Evolutionary conservation across 2,797 vertebrate genomes (phyloP), one percentile per base, ranked within the genome.

Genomic region (Manis pentadactyla): DNA sequence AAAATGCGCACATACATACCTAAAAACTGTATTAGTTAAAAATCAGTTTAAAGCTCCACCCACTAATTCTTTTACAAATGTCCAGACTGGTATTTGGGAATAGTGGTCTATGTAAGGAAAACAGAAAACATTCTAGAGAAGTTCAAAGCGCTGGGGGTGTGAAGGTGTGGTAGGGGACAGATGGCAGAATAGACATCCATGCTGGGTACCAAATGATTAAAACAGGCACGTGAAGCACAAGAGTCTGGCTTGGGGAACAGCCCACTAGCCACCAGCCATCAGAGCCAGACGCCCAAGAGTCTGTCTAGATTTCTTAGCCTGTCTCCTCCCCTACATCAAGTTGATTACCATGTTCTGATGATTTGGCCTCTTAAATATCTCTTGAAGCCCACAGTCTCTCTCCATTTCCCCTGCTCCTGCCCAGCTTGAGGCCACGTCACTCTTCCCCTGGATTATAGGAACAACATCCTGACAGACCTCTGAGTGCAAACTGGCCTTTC

Each of bases 41-140:
- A 63, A 57, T 57, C 64, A 87, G n/a, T 61, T 87, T 63, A 51
- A 93, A 85, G 57, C 46, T 81, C 11, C 21, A 73, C 21, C 39
- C 69, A 74, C n/a, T 66, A 79, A 64, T 82, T 95, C 15, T 95
- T 88, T 78, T 68, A 92, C 2, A 75, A 61, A 4, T 74, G 42
- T 49, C 13, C 29, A 63, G 31, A 55, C 18, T 63, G 9, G 3
- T 75, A 1, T 87, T 83, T 78, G 51, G 17, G 27, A 34, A 96
- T 3, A 57, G n/a, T 25, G n/a, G 18, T 71, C 53, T 68, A 85
- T 17, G 29, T 34, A 69, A 69, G 21, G 14, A 92, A 96, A 94
- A 92, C 1, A 90, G 34, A 79, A 93, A 92, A 59, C 18, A 46
- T 42, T 42, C 42, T 42, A 42, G 46, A 46, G 46, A 42, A 19